Percentiles rank a stretch among this genome's conserved stretches.
Conservation (phyloP, 1,140 invertebrate genomes). For the Vanessa tameamea region DNA sequence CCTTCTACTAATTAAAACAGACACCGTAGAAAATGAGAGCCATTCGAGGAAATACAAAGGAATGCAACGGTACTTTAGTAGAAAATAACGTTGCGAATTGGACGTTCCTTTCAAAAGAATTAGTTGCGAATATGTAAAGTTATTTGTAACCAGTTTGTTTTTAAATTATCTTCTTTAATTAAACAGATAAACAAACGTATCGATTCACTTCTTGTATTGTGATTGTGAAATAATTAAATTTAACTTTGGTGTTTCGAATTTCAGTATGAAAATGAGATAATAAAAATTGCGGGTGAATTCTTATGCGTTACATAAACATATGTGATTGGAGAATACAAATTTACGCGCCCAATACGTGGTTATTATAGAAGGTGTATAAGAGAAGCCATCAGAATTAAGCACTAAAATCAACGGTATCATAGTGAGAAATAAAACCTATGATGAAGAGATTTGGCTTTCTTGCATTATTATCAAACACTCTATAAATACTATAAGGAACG, state of each 20-base stretch:
- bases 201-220: background rate
- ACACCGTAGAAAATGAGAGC: constrained; percentile 51
- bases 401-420: no score
- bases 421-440: no score
- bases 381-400: no score
- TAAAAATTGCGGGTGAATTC: no score
- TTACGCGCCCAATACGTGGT: no score
- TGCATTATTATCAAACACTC: no score
- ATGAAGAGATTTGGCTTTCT: no score
- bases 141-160: constrained; percentile 3
- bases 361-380: no score
- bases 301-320: no score
- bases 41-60: constrained; percentile 28
- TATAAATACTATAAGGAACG: no score
- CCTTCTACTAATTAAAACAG: constrained; percentile 72
- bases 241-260: background rate
- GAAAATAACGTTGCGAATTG: constrained; percentile 67
- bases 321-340: no score
- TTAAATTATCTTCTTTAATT: background rate
- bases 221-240: background rate
- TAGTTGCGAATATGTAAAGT: constrained; percentile 44
- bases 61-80: constrained; percentile 50
- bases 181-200: background rate
- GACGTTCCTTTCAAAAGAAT: constrained; percentile 48
- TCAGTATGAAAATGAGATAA: background rate